Evolutionary conservation across 2,888 invertebrate genomes (phyloP).

Genomic region (Noctua fimbriata): DNA sequence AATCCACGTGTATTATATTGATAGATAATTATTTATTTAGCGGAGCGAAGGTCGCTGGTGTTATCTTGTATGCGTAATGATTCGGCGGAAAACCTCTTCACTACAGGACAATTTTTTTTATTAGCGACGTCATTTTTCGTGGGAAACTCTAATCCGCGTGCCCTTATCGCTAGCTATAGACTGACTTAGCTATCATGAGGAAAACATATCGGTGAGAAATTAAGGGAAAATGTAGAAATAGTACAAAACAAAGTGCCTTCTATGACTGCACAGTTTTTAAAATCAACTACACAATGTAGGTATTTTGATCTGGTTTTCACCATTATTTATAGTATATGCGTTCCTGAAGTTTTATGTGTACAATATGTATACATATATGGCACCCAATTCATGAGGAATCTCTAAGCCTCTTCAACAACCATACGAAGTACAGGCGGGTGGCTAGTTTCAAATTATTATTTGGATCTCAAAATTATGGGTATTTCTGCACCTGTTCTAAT

Average conservation of each 20-base stretch:
- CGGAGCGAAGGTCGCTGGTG: neutral
- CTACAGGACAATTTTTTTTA: neutral
- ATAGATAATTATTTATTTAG: conserved; percentile 3
- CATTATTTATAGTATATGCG: neutral
- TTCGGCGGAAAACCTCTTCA: neutral
- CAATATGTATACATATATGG: too few relatives aligned
- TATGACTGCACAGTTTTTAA: neutral
- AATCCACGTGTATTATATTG: conserved; percentile 3
- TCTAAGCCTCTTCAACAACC: neutral
- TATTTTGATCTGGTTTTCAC: neutral
- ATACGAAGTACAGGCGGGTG: neutral
- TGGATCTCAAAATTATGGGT: neutral
- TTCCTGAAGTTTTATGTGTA: neutral
- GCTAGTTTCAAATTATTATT: neutral
- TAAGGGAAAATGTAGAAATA: neutral
- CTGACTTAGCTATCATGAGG: neutral
- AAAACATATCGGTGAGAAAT: neutral
- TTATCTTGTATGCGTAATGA: neutral
- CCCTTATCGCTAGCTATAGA: neutral
- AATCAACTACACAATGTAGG: neutral
- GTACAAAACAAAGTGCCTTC: neutral
- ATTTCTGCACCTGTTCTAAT: neutral
- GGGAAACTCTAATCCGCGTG: neutral
- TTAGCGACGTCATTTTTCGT: neutral
- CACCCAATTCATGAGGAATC: neutral